These are phyloP conservation scores for Sinopyrophorus schimmeli DNA, from an alignment of 2,888 invertebrate genomes.

Conservation along the genomic window DNA sequence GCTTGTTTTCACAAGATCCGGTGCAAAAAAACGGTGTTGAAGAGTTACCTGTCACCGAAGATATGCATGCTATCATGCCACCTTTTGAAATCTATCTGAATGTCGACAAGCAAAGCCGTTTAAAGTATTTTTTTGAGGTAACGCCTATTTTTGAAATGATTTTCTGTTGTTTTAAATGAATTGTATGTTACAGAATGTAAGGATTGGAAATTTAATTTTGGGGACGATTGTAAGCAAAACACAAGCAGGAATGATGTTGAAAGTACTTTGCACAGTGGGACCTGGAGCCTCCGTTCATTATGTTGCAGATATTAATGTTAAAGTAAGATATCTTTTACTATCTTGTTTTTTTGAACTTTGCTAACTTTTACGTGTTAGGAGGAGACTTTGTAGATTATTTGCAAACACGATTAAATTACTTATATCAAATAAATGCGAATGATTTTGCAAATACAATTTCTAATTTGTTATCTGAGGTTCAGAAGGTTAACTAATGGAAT, in stretches of 20 bases:
- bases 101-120: constrained; percentile 75
- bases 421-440: no score
- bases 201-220: constrained; percentile 78
- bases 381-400: no score
- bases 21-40: constrained; percentile 59
- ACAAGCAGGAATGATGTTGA: constrained; percentile 73
- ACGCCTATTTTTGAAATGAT: not conserved
- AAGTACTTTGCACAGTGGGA: constrained; percentile 82
- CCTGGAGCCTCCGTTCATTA: constrained; percentile 73
- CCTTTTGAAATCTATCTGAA: constrained; percentile 84
- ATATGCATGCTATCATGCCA: constrained; percentile 80
- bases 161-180: constrained; percentile 2
- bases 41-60: constrained; percentile 59
- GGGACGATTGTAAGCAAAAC: constrained; percentile 77
- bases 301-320: constrained; percentile 84
- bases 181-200: constrained; percentile 60
- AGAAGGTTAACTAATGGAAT: no score
- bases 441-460: no score
- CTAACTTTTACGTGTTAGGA: no score
- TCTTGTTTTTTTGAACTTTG: not conserved
- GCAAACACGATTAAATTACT: no score
- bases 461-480: no score
- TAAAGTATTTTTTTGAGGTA: constrained; percentile 83
- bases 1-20: constrained; percentile 68
- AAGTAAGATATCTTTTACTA: constrained; percentile 60